Conservation (phyloP, 2,888 invertebrate species). For the Cartodere bifasciata region DNA sequence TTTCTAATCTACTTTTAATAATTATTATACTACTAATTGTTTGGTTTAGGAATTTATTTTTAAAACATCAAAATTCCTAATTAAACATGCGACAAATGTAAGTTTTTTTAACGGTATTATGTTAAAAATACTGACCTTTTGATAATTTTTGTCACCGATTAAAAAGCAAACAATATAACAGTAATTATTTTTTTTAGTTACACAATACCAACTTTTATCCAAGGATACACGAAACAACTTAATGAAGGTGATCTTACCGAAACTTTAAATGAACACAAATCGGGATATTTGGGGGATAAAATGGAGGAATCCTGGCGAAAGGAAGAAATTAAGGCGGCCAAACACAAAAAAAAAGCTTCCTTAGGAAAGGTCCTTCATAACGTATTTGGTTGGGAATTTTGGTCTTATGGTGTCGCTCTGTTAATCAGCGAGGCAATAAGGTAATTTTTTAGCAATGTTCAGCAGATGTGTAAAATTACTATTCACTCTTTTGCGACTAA, state of each 20-base stretch:
- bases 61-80: too few relatives aligned
- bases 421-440: constrained; percentile 47
- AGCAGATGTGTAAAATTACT: not conserved
- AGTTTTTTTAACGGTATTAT: too few relatives aligned
- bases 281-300: constrained; percentile 49
- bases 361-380: constrained; percentile 44
- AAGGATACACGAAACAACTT: constrained; percentile 53
- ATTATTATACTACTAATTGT: too few relatives aligned
- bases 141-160: too few relatives aligned
- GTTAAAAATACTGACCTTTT: too few relatives aligned
- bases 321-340: constrained; percentile 38
- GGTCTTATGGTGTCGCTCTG: constrained; percentile 49
- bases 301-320: constrained; percentile 48
- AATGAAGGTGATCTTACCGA: constrained; percentile 52
- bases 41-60: too few relatives aligned
- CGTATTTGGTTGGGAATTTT: constrained; percentile 47
- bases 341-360: constrained; percentile 41
- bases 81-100: too few relatives aligned
- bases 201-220: constrained; percentile 54
- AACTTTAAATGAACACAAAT: constrained; percentile 55
- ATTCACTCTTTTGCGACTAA: not conserved
- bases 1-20: too few relatives aligned
- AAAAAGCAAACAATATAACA: too few relatives aligned
- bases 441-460: constrained; percentile 29
- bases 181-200: constrained; percentile 48